phyloP scores from a whole-genome alignment of 2,113 vertebrate genomes.

The Proteles cristata region DNA sequence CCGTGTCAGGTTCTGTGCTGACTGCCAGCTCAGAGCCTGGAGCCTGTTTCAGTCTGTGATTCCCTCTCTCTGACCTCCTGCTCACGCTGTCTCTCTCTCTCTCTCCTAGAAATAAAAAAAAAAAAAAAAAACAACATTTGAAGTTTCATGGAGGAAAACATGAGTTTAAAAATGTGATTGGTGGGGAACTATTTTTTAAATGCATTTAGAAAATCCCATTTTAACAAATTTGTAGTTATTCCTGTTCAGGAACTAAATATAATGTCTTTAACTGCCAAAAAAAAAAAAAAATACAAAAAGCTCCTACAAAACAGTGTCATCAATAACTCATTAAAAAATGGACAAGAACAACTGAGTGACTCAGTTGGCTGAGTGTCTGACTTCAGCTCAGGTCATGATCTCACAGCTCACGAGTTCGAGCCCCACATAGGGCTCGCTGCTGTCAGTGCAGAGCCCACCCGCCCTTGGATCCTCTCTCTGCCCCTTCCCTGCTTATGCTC shows the following conservation, averaged over 20 bases:
- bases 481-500: not conserved
- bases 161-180: not conserved
- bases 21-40: too few species aligned
- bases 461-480: not conserved
- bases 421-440: not conserved
- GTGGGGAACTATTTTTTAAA: not conserved
- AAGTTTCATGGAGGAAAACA: not conserved
- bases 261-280: not conserved
- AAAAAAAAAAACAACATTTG: too few species aligned
- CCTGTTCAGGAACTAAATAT: not conserved
- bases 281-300: not conserved
- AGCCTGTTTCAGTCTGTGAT: too few species aligned
- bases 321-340: not conserved
- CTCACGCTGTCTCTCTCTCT: too few species aligned
- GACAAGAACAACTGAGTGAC: not conserved
- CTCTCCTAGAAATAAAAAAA: too few species aligned
- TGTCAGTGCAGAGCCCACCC: not conserved
- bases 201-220: slow-evolving; percentile 51
- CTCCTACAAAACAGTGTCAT: not conserved
- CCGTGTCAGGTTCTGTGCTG: too few species aligned
- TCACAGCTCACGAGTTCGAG: not conserved
- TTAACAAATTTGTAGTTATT: not conserved
- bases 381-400: not conserved
- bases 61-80: too few species aligned
- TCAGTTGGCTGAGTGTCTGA: not conserved